Evolutionary conservation across 2,888 invertebrate species (phyloP).

Genomic region (Drosophila robusta): DNA sequence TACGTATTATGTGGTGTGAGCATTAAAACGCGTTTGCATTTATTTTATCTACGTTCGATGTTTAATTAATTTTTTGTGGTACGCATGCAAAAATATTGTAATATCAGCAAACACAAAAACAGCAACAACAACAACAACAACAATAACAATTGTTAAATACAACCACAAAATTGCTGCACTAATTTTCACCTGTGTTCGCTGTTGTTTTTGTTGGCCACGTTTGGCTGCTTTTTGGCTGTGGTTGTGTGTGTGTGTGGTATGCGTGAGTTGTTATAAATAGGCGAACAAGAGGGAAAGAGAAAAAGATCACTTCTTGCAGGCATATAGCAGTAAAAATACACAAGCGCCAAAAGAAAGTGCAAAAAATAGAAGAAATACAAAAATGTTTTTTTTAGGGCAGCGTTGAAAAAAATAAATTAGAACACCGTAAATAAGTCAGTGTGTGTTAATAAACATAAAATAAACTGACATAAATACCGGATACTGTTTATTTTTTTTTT

Average conservation of each 20-base stretch:
- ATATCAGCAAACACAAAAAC: conserved; percentile 46
- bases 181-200: conserved; percentile 70
- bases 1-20: background rate
- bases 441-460: conserved; percentile 21
- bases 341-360: conserved; percentile 71
- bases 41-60: conserved; percentile 23
- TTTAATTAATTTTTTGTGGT: conserved; percentile 27
- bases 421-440: conserved; percentile 48
- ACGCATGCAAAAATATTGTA: conserved; percentile 51
- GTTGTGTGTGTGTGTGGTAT: conserved; percentile 35
- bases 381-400: conserved; percentile 59
- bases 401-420: conserved; percentile 66
- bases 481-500: conserved; percentile 24
- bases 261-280: conserved; percentile 75
- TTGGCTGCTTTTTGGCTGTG: conserved; percentile 48
- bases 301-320: conserved; percentile 66
- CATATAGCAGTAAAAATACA: conserved; percentile 49
- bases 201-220: conserved; percentile 51
- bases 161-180: conserved; percentile 61
- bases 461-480: conserved; percentile 43
- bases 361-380: conserved; percentile 49
- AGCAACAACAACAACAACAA: conserved; percentile 31
- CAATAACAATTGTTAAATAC: conserved; percentile 20
- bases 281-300: conserved; percentile 36
- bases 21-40: conserved; percentile 9